Evolutionary conservation across 1,140 invertebrate genomes (phyloP), one percentile per base, ranked within the genome.

Genomic region (Anastrepha ludens): DNA sequence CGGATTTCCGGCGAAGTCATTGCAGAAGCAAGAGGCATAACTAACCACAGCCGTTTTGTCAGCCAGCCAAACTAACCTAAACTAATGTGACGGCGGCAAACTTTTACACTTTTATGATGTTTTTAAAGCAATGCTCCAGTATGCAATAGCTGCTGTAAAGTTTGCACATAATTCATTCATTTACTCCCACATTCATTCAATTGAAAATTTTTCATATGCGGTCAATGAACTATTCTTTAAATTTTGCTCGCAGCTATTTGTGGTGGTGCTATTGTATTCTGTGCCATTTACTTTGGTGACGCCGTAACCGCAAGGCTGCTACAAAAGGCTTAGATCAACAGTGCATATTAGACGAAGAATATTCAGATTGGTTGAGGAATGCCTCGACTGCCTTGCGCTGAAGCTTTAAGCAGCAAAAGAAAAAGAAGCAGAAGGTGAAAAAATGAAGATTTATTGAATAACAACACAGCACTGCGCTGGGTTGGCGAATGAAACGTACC

Each of bases 161-260:
- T 81, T 81, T 81, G 47, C 74, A 15, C 74, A 81, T 81, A 81
- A 81, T 41, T 81, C 47, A 81, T 55, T 81, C 47, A 81, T 20
- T 81, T 47, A 55, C 47, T 81, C n/a, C 74, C 47, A 81, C 74
- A 81, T 81, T 81, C 74, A 81, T 55, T 81, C 47, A 81, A 81
- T 81, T 58, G 74, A 81, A 55, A 81, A 81, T 47, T 55, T 81
- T 81, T 55, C 74, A 81, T 81, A 81, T 81, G 74, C 74, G 74
- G 74, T 81, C 50, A 55, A 81, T 81, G 74, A 81, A 81, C 74
- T 81, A 81, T 29, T 20, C 74, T 55, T 81, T 81, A 55, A 55
- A 81, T n/a, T 29, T n/a, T n/a, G n/a, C 47, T 29, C 9, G 17
- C 17, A 55, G 74, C n/a, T 81, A 20, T 58, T 47, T 81, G 74